Base-by-base conservation (phyloP, 2,888 invertebrate species). In the Thecocarcelia acutangulata region DNA sequence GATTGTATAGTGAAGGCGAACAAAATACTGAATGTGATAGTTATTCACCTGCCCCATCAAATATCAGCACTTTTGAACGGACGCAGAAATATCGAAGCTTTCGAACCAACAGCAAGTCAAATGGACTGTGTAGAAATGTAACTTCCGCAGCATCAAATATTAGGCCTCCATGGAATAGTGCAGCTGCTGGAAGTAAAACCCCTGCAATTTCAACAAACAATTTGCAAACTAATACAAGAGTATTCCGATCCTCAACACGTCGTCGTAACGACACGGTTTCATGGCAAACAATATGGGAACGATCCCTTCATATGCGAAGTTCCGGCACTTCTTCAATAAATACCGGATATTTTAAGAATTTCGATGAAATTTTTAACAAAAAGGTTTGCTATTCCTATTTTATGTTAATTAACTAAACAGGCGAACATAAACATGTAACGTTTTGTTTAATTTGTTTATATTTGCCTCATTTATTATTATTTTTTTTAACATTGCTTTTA, bases 231-330 rank as follows among this genome's bases (percentile, higher is more conserved):
- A 84, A 78, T 54, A 33, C 8, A 5, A 84, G 85, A 11, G 37
- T 61, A 3, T 84, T 88, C 42, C 85, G 90, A 59, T 89, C 86
- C 66, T 91, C 91, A 6, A 85, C 88, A 52, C 87, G 90, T 21
- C 87, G 89, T 5, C 90, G 90, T 58, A 90, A 90, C 63, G 87
- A 88, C 72, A 84, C 85, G 19, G 86, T 88, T 50, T 89, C 89
- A 61, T 91, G 90, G 90, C 87, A 87, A 80, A 83, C 86, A 15
- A 84, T 90, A 63, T 90, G 90, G 88, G 89, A 90, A 79, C 88
- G 86, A 78, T 88, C 91, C 21, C 83, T 90, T 52, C 85, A 86
- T 15, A 70, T 86, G 75, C 86, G 88, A 33, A 83, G 83, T 54
- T 85, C 84, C 73, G 87, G 87, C 50, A n/a, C n/a, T n/a, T 63